phyloP scores from a whole-genome alignment of 2,888 invertebrate genomes.

The Megaustenia siamemsis region DNA sequence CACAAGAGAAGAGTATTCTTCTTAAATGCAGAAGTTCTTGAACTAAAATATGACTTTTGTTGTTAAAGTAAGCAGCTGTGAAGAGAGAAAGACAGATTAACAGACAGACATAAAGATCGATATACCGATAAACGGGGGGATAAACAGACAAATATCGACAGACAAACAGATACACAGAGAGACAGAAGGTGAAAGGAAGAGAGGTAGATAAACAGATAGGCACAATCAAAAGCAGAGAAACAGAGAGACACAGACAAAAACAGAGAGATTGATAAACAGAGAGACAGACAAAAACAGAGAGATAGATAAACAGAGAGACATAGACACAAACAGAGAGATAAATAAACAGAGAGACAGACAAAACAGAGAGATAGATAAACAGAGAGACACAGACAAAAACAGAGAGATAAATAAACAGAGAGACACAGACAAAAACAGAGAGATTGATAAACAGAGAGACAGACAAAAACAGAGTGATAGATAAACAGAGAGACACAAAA shows the following conservation, averaged over 20 bases:
- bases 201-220: constrained; percentile 16
- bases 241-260: background rate
- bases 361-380: background rate
- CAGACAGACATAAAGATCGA: constrained; percentile 16
- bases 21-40: too few relatives aligned
- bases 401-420: constrained; percentile 1
- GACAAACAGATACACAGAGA: constrained; percentile 34
- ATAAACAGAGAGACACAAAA: background rate
- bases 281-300: background rate
- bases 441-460: background rate
- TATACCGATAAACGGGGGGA: constrained; percentile 25
- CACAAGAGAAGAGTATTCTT: too few relatives aligned
- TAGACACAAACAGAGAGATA: background rate
- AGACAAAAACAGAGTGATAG: background rate
- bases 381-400: background rate
- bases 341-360: background rate
- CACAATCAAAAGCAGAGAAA: background rate
- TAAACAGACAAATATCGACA: background rate
- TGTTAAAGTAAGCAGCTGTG: background rate
- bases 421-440: background rate
- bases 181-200: constrained; percentile 11
- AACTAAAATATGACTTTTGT: too few relatives aligned
- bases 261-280: background rate
- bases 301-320: background rate
- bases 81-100: background rate